phyloP scores from a whole-genome alignment of 92 coral and sea anemone genomes.

The Blastomussa wellsi region DNA sequence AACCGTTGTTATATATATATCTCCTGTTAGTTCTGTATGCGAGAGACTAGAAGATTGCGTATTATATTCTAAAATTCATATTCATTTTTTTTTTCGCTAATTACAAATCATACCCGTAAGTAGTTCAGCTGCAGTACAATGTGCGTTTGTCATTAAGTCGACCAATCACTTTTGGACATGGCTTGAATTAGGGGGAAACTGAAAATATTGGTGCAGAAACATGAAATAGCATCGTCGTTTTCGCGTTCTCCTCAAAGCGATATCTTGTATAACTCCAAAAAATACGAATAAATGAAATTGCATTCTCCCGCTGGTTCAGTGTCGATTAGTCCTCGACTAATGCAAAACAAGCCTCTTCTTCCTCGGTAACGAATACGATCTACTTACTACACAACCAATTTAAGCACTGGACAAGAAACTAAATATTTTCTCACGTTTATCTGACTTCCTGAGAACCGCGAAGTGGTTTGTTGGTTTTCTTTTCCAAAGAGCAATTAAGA shows the following conservation, averaged over 20 bases:
- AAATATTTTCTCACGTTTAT: conserved; percentile 31
- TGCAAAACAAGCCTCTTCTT: conserved; percentile 20
- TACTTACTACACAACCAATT: conserved; percentile 8
- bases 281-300: background rate
- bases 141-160: background rate
- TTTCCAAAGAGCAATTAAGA: conserved; percentile 31
- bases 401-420: conserved; percentile 11
- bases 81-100: no score
- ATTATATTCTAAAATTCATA: no score
- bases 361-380: background rate
- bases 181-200: background rate
- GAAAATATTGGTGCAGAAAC: background rate
- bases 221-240: background rate
- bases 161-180: background rate
- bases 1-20: background rate
- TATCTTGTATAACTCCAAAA: background rate
- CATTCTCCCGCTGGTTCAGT: background rate
- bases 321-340: background rate
- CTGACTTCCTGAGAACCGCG: conserved; percentile 13
- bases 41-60: no score
- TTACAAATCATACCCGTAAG: conserved; percentile 10
- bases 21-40: no score
- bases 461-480: conserved; percentile 22
- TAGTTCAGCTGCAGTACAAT: conserved; percentile 9
- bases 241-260: background rate